Base-by-base conservation (phyloP, 2,888 invertebrate genomes). In the Metacarcinus magister region DNA sequence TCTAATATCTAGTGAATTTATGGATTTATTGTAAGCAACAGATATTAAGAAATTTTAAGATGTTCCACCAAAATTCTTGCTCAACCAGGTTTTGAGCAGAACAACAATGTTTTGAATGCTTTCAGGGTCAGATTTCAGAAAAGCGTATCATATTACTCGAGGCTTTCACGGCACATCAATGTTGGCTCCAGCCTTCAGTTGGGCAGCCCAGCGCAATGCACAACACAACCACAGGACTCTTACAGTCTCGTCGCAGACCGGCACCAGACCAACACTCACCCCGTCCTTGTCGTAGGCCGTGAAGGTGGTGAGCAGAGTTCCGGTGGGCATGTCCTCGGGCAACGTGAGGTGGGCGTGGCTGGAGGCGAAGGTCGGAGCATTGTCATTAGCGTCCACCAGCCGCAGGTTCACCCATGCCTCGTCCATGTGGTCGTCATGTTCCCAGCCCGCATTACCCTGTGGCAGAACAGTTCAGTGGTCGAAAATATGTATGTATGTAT, bases 381-480 rank as follows among this genome's bases (percentile, higher is more conserved):
- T 95, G 92, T 95, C 95, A 44, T 95, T 95, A 28, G 32, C 67
- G 75, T 95, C 95, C 46, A 92, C 67, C 19, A 95, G 92, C 16
- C 75, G 91, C 7, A 95, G 92, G 92, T 92, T 91, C 23, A 92
- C 95, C 95, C 95, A 96, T 7, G 96, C 90, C 23, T 92, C 95
- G 67, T 96, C 96, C 48, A 96, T 94, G 91, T 96, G 96, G 54
- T 96, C 93, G 60, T 96, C 96, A 23, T 94, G 82, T 7, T 28
- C 92, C 96, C 96, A 96, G 1, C 94, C 96, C n/a, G 32, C 60
- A 0, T 93, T 39, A 2, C 93, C 93, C 60, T 93, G 48, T 13
- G 32, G n/a, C 23, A 90, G 44, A 54, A 16, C 23, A n/a, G 28
- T 46, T 7, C 28, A 44, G 28, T 43, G 89, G 19, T 89, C 39